phyloP scores from a whole-genome alignment of 2,797 vertebrate species.

The Podargus strigoides region DNA sequence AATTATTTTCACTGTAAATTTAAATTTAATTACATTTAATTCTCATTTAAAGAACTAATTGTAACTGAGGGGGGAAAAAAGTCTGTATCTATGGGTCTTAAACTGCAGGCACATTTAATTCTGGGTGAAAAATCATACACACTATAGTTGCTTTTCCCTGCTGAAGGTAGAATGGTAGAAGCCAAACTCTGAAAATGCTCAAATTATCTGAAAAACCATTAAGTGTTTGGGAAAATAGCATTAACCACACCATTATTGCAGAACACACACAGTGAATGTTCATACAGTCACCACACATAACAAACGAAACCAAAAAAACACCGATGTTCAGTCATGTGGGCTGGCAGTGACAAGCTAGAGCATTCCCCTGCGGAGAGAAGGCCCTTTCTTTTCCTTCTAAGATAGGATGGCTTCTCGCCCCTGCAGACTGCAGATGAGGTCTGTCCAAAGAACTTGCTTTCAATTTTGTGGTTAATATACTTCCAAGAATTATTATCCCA shows the following conservation, averaged over 20 bases:
- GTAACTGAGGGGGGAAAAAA: neutral
- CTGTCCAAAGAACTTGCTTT: neutral
- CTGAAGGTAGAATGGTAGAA: neutral
- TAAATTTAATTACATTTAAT: neutral
- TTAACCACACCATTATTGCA: conserved; percentile 9
- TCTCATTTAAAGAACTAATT: neutral
- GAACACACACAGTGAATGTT: neutral
- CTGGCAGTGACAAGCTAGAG: conserved; percentile 5
- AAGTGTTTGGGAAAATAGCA: neutral
- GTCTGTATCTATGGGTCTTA: neutral
- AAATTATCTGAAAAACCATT: neutral
- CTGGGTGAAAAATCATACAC: neutral
- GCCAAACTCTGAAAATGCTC: neutral
- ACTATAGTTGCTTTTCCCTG: neutral
- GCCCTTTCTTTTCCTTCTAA: neutral
- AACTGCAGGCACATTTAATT: neutral
- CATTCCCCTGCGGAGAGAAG: neutral
- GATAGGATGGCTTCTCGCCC: neutral
- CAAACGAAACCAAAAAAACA: neutral
- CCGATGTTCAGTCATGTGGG: neutral
- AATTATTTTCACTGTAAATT: neutral
- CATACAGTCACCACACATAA: neutral
- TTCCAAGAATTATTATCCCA: neutral
- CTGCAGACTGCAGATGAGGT: neutral
- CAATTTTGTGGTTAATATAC: neutral